phyloP scores from a whole-genome alignment of 2,797 vertebrate species.

The Rhyacichthys aspro region DNA sequence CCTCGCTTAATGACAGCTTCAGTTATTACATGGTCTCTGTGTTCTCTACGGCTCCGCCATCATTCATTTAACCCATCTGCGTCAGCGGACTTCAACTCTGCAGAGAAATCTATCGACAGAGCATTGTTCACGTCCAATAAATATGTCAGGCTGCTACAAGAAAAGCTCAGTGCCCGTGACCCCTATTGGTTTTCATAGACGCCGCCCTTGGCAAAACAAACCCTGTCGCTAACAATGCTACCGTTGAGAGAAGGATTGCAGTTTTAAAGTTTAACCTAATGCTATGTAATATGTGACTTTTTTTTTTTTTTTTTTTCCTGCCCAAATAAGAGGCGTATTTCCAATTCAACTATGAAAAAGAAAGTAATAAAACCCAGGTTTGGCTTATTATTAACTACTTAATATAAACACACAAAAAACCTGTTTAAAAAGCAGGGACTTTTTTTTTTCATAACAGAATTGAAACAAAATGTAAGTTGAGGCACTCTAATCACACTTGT shows the following conservation, averaged over 20 bases:
- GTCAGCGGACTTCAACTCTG: constrained; percentile 30
- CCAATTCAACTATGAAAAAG: too few species aligned
- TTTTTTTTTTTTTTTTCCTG: too few species aligned
- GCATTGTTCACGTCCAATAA: constrained; percentile 66
- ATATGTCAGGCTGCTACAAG: constrained; percentile 55
- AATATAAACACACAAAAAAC: too few species aligned
- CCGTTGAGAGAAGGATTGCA: neutral
- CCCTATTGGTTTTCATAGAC: constrained; percentile 34
- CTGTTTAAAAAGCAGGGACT: too few species aligned
- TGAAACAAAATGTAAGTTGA: too few species aligned
- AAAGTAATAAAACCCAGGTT: too few species aligned
- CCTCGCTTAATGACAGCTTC: constrained; percentile 28
- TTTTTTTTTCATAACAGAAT: too few species aligned
- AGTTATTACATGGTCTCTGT: constrained; percentile 14
- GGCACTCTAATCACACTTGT: too few species aligned
- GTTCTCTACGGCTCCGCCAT: constrained; percentile 1
- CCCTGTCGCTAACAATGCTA: constrained; percentile 29
- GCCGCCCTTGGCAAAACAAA: constrained; percentile 32
- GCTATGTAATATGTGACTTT: too few species aligned
- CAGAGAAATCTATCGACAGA: constrained; percentile 57
- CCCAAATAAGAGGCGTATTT: too few species aligned
- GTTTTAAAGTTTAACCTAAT: too few species aligned
- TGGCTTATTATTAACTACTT: too few species aligned
- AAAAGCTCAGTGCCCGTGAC: constrained; percentile 47
- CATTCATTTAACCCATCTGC: constrained; percentile 43